These are phyloP conservation scores for Hippocampus comes DNA, from an alignment of 2,113 vertebrate genomes.

Conservation along the genomic window DNA sequence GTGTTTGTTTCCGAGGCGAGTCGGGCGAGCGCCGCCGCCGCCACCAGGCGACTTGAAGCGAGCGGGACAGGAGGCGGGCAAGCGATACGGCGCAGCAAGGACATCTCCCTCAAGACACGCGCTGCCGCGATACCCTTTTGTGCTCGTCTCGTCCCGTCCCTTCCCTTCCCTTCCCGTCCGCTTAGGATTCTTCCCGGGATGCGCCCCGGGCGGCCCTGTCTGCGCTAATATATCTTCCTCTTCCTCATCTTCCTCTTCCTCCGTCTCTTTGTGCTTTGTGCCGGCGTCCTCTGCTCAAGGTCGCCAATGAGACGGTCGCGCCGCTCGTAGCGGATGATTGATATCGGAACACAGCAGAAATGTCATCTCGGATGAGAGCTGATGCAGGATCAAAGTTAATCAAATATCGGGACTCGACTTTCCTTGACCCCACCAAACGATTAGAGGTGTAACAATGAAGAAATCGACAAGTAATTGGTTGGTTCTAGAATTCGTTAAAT, in stretches of 20 bases:
- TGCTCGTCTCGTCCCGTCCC: background rate
- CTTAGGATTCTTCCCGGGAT: background rate
- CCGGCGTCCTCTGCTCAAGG: background rate
- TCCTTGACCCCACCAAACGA: too few relatives aligned
- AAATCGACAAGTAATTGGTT: too few relatives aligned
- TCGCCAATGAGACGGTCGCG: background rate
- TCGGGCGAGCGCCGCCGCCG: background rate
- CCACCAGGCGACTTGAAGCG: background rate
- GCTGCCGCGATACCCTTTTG: background rate
- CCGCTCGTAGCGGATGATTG: background rate
- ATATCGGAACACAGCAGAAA: background rate
- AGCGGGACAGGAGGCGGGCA: background rate
- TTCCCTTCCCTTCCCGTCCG: too few relatives aligned
- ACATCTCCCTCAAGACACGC: background rate
- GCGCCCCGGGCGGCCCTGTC: background rate
- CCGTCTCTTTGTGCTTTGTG: background rate
- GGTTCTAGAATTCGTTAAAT: too few relatives aligned
- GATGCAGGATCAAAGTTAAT: background rate
- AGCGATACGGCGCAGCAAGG: background rate
- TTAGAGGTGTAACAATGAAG: too few relatives aligned
- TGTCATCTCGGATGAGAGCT: background rate
- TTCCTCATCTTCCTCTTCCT: conserved; percentile 3
- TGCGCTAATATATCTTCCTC: background rate
- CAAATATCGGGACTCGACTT: background rate
- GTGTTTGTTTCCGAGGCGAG: background rate